These are phyloP conservation scores for Streptopelia turtur DNA, from an alignment of 2,797 vertebrate species.

Conservation along the genomic window DNA sequence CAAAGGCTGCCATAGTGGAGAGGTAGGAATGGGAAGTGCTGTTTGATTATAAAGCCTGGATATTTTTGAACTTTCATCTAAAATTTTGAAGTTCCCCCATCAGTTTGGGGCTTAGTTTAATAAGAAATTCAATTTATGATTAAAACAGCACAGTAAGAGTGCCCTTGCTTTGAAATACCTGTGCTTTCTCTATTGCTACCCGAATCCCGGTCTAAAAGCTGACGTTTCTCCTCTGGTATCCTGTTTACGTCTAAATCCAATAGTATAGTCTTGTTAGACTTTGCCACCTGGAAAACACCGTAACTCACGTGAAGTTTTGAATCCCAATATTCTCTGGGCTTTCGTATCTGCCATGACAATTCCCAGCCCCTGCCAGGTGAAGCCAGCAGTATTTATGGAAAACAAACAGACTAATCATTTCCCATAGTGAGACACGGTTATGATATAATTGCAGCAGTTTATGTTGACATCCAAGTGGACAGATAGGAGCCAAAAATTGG, in stretches of 20 bases:
- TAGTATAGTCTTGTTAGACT: slow-evolving; percentile 38
- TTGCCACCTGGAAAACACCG: slow-evolving; percentile 70
- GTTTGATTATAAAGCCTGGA: not conserved
- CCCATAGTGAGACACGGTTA: slow-evolving; percentile 57
- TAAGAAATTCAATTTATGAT: not conserved
- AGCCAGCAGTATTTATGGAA: slow-evolving; percentile 58
- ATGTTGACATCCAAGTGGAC: slow-evolving; percentile 54
- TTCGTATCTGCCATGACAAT: slow-evolving; percentile 67
- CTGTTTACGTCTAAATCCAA: slow-evolving; percentile 58
- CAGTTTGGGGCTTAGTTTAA: not conserved
- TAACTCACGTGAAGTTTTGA: slow-evolving; percentile 45
- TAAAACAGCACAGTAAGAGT: not conserved
- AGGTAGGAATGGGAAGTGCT: not conserved
- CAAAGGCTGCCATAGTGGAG: not conserved
- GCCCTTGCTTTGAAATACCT: slow-evolving; percentile 49
- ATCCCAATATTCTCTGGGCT: slow-evolving; percentile 62
- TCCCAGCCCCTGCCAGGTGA: slow-evolving; percentile 65
- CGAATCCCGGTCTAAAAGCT: slow-evolving; percentile 34
- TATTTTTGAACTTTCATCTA: not conserved
- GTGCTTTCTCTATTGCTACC: slow-evolving; percentile 10
- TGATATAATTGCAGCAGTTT: slow-evolving; percentile 63
- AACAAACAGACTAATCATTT: slow-evolving; percentile 65
- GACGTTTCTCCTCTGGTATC: slow-evolving; percentile 21
- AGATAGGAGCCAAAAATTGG: slow-evolving; percentile 58
- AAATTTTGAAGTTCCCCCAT: not conserved